Base-by-base conservation (phyloP, 2,113 vertebrate genomes). In the Empidonax alnorum region DNA sequence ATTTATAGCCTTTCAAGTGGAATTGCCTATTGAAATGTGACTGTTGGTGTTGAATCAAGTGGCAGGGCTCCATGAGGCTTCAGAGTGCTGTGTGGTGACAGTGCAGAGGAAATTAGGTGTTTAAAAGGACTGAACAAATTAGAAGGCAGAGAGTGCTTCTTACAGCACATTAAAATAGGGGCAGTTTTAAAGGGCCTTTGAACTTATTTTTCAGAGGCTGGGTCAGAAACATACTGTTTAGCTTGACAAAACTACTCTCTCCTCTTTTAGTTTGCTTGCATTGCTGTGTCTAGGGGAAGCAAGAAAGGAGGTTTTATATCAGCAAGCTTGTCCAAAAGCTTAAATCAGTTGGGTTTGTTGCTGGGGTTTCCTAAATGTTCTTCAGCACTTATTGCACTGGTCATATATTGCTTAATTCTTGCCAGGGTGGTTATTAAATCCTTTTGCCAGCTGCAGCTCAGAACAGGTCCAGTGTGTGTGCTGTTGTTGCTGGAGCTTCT, bases 111-210 rank as follows among this genome's bases (percentile, higher is more conserved):
- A 96, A 94, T 85, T 52, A 81, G 87, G 93, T 96, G 78, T 97
- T 97, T 96, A 83, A 94, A 96, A 95, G 93, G 92, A 61, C 74
- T 17, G 79, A 90, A 72, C 94, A 95, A 96, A 97, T 96, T 92
- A 90, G 87, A 95, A 92, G 94, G 93, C 89, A 87, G 90, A 88
- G 93, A 78, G 77, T 46, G 63, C 84, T 95, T 84, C 95, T 88
- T 93, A 71, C 0, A 0, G 59, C 63, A 69, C 91, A 87, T 94
- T 93, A 74, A 95, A 96, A 91, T 87, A 65, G 83, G 74, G 74
- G 71, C 21, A n/a, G n/a, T 92, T 97, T 95, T 91, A 88, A 96
- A 96, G 72, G 71, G 75, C 69, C 69, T 91, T 91, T 90, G 72
- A 92, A 83, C 89, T 87, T 68, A 81, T 56, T 84, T 87, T 90